A percentile compares a stretch with the other conserved stretches of the same genome.
phyloP scores from a whole-genome alignment of 2,888 invertebrate genomes.

The Aleiodes testaceus region DNA sequence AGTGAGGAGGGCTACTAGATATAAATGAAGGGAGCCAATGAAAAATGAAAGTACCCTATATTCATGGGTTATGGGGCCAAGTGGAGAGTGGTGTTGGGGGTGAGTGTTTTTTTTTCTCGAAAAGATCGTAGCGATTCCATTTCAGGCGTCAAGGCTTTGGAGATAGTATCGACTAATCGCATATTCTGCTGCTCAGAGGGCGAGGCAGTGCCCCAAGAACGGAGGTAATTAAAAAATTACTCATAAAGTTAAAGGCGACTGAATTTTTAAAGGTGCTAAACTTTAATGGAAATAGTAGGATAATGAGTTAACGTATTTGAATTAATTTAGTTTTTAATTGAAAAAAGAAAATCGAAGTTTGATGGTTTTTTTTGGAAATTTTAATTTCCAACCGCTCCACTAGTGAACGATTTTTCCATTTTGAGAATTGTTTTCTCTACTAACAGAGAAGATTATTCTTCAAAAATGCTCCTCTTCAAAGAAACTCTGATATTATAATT shows the following conservation, averaged over 20 bases:
- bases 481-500: too few species aligned
- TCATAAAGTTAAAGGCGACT: conserved; percentile 3
- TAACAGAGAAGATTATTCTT: too few species aligned
- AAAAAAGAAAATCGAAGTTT: background rate
- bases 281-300: background rate
- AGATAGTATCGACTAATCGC: conserved; percentile 54
- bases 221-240: conserved; percentile 52
- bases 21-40: conserved; percentile 7
- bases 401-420: too few species aligned
- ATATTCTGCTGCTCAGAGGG: conserved; percentile 42
- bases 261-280: background rate
- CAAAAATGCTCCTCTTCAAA: too few species aligned
- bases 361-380: background rate
- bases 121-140: conserved; percentile 47
- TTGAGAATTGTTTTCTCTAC: too few species aligned
- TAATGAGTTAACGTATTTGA: background rate
- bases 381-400: background rate
- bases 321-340: background rate
- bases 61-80: conserved; percentile 27
- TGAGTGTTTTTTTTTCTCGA: conserved; percentile 35
- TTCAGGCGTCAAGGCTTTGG: conserved; percentile 40
- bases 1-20: conserved; percentile 24
- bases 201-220: conserved; percentile 35
- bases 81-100: conserved; percentile 27
- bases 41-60: conserved; percentile 36